Conservation (phyloP, 2,888 invertebrate genomes). For the Frankliniella intonsa region DNA sequence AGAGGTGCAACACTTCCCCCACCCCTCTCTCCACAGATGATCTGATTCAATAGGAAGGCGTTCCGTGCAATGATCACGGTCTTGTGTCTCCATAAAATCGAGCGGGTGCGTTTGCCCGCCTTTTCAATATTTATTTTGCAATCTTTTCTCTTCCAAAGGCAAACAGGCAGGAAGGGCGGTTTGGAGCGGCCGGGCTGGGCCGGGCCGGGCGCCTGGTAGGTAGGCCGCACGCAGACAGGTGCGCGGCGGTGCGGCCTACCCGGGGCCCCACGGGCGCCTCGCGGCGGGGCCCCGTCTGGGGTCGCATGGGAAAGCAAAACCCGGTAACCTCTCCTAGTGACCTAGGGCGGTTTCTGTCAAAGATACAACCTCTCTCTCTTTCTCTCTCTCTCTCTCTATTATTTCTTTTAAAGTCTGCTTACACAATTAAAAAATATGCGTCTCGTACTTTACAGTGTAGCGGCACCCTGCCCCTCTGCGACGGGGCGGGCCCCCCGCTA, state of each 20-base stretch:
- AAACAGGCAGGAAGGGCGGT: too few relatives aligned
- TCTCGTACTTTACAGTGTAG: neutral
- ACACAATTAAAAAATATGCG: neutral
- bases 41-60: conserved; percentile 3
- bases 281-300: neutral
- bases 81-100: neutral
- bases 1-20: neutral
- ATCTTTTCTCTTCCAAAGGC: too few relatives aligned
- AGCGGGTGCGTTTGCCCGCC: neutral
- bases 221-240: neutral
- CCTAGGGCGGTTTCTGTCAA: too few relatives aligned
- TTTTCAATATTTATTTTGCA: neutral
- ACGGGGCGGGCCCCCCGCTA: neutral
- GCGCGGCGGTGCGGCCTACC: neutral
- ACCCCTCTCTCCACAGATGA: neutral
- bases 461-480: neutral
- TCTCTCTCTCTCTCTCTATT: neutral
- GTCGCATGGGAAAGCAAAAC: neutral
- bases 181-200: neutral
- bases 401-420: neutral
- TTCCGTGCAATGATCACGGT: neutral
- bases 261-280: neutral
- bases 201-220: neutral
- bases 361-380: neutral
- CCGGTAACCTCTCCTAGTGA: neutral